These are phyloP conservation scores for Arvicanthis niloticus DNA, from an alignment of 2,113 vertebrate species.

Conservation along the genomic window DNA sequence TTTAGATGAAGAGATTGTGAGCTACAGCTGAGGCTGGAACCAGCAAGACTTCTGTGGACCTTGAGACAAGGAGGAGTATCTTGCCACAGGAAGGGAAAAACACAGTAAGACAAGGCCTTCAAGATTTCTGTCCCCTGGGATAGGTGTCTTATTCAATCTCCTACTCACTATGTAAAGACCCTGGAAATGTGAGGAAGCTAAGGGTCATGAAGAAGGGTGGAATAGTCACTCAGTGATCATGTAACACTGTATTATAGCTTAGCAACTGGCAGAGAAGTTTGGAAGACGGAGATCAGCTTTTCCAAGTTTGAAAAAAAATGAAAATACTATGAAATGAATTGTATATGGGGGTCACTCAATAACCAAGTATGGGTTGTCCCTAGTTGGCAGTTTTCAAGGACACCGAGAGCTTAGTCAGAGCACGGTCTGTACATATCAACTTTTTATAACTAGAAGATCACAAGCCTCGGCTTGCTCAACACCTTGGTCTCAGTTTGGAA, in stretches of 20 bases:
- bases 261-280: background rate
- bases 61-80: background rate
- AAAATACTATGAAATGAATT: background rate
- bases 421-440: background rate
- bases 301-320: background rate
- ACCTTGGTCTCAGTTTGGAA: background rate
- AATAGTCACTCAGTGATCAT: background rate
- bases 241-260: background rate
- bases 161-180: background rate
- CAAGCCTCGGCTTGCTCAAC: background rate
- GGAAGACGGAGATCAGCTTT: background rate
- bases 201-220: background rate
- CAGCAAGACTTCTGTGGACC: background rate
- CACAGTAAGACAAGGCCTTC: background rate
- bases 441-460: background rate
- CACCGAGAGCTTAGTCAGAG: background rate
- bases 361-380: background rate
- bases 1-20: background rate
- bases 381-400: background rate
- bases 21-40: background rate
- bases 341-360: background rate
- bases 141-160: background rate
- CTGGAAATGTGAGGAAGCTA: background rate
- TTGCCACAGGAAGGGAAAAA: background rate
- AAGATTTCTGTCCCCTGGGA: background rate